A percentile compares a stretch with the other conserved stretches of the same genome.
These are phyloP conservation scores for Ia io DNA, from an alignment of 2,113 vertebrate genomes.

Conservation along the genomic window DNA sequence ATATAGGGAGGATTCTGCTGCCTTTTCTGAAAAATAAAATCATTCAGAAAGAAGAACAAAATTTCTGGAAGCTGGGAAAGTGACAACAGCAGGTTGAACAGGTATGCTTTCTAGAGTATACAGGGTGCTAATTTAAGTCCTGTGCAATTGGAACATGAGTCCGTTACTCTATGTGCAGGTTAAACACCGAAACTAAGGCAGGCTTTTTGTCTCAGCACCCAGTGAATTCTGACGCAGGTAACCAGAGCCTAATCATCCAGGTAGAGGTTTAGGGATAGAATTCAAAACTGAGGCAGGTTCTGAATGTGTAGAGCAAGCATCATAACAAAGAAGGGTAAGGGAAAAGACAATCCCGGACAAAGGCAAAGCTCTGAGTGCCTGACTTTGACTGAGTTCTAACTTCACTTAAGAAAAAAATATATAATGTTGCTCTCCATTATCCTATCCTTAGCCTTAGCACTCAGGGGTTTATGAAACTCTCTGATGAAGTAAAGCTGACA, in stretches of 20 bases:
- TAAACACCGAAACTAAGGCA: background rate
- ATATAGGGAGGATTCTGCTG: accelerated
- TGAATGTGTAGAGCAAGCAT: background rate
- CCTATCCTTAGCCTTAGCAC: background rate
- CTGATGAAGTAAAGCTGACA: background rate
- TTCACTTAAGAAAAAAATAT: background rate
- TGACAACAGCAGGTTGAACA: background rate
- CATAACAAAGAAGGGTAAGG: background rate
- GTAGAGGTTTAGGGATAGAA: background rate
- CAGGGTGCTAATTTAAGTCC: background rate
- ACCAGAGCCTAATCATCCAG: background rate
- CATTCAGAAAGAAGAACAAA: background rate
- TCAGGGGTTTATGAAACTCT: background rate
- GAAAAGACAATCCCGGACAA: background rate
- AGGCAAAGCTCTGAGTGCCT: background rate
- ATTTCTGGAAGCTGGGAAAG: background rate
- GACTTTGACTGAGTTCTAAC: background rate
- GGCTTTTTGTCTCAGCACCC: accelerated
- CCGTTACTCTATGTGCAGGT: accelerated
- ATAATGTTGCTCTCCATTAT: background rate
- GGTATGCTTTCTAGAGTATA: background rate
- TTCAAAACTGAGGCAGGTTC: background rate
- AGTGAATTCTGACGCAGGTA: background rate
- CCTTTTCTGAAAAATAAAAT: background rate
- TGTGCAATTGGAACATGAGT: background rate